A percentile compares a stretch with the other conserved stretches of the same genome.
phyloP scores from a whole-genome alignment of 2,888 invertebrate species.

The Physocephala rufipes region DNA sequence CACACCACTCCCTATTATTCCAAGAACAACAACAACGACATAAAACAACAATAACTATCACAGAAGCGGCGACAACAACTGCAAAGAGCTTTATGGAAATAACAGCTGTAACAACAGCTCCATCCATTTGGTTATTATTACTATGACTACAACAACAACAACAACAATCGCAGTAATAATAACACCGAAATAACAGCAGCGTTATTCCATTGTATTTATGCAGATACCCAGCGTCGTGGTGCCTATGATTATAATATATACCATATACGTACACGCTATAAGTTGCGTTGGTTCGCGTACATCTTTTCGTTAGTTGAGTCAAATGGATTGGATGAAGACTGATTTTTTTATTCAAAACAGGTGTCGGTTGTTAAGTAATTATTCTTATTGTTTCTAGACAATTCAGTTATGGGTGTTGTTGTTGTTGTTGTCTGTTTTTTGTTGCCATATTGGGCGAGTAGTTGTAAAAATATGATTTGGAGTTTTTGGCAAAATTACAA shows the following conservation, averaged over 20 bases:
- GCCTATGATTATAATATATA: too few species aligned
- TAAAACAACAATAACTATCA: neutral
- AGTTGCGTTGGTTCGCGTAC: too few species aligned
- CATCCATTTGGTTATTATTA: neutral
- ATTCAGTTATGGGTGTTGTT: constrained; percentile 4
- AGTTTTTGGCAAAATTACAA: neutral
- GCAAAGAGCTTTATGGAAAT: too few species aligned
- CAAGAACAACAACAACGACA: constrained; percentile 10
- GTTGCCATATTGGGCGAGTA: neutral
- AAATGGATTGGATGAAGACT: constrained; percentile 3
- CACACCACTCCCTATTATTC: constrained; percentile 7
- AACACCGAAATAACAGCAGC: neutral
- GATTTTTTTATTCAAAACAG: constrained; percentile 31
- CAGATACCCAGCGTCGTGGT: too few species aligned
- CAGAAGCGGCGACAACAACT: too few species aligned
- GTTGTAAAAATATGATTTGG: neutral
- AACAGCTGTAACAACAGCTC: neutral
- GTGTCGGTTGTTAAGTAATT: constrained; percentile 33
- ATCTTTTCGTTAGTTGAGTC: too few species aligned
- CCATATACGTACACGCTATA: too few species aligned
- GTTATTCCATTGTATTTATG: neutral
- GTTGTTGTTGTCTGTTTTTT: neutral
- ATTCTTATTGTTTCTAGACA: constrained; percentile 25
- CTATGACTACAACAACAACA: constrained; percentile 3
- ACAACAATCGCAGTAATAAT: neutral